Evolutionary conservation across 2,113 vertebrate species (phyloP).

Genomic region (Eurypyga helias): DNA sequence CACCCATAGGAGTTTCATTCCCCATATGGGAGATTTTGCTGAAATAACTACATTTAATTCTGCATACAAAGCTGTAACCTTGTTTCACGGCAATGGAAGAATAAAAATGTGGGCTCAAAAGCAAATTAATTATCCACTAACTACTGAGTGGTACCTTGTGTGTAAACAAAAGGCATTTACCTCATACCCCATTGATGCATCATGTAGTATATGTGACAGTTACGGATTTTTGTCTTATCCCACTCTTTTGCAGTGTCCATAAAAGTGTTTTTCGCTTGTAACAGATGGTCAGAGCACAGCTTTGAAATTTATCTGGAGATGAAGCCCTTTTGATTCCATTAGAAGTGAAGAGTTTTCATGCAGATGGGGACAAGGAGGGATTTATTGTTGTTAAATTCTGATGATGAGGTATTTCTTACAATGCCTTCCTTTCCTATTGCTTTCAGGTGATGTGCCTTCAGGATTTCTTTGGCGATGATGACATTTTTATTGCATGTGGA

Average conservation of each 20-base stretch:
- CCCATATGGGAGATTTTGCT: not conserved
- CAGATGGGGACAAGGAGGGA: slow-evolving; percentile 1
- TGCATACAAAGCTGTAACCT: not conserved
- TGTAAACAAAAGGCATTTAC: slow-evolving; percentile 52
- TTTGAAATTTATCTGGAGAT: slow-evolving; percentile 63
- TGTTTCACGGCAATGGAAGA: not conserved
- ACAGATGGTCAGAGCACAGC: slow-evolving; percentile 57
- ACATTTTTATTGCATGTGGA: slow-evolving; percentile 98
- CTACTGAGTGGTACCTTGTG: not conserved
- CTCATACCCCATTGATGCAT: slow-evolving; percentile 9
- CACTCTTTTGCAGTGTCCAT: slow-evolving; percentile 19
- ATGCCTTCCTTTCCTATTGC: slow-evolving; percentile 55
- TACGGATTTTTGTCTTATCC: slow-evolving; percentile 12
- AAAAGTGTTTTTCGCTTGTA: slow-evolving; percentile 61
- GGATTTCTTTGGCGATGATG: slow-evolving; percentile 97
- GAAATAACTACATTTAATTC: not conserved
- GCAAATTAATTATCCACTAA: not conserved
- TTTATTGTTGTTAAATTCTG: slow-evolving; percentile 37
- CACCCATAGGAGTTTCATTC: not conserved
- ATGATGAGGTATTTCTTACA: slow-evolving; percentile 51
- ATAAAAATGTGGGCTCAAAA: not conserved
- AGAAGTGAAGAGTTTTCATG: slow-evolving; percentile 42
- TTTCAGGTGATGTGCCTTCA: slow-evolving; percentile 93
- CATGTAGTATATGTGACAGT: slow-evolving; percentile 60
- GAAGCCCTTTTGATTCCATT: slow-evolving; percentile 62